phyloP scores from a whole-genome alignment of 2,113 vertebrate genomes.

The Cyrtonyx montezumae region DNA sequence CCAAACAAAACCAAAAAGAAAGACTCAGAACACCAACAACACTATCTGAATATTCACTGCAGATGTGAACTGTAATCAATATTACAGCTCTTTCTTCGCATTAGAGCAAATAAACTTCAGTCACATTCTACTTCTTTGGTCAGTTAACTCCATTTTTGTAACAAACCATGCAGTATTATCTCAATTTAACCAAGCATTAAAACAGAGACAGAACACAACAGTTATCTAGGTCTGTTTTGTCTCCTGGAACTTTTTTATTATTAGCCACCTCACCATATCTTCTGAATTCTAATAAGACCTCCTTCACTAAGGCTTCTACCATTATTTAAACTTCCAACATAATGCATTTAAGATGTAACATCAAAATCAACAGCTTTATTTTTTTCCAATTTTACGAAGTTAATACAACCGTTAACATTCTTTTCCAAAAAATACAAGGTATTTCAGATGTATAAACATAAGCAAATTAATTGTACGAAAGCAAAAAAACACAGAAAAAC shows the following conservation, averaged over 20 bases:
- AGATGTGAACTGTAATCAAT: background rate
- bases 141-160: background rate
- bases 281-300: background rate
- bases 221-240: background rate
- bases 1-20: background rate
- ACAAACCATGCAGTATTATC: background rate
- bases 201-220: background rate
- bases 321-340: background rate
- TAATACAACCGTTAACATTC: background rate
- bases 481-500: background rate
- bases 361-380: fast-evolving
- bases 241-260: background rate
- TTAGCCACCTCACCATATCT: fast-evolving
- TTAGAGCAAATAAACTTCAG: background rate
- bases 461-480: background rate
- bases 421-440: background rate
- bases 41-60: background rate
- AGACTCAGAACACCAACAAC: background rate
- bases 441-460: background rate
- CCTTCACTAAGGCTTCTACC: background rate
- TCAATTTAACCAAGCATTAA: background rate
- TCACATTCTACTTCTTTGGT: background rate
- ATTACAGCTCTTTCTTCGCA: background rate
- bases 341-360: background rate
- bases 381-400: background rate